Evolutionary conservation across 2,113 vertebrate species (phyloP), one percentile per base, ranked within the genome.

Genomic region (Rhizomys pruinosus): DNA sequence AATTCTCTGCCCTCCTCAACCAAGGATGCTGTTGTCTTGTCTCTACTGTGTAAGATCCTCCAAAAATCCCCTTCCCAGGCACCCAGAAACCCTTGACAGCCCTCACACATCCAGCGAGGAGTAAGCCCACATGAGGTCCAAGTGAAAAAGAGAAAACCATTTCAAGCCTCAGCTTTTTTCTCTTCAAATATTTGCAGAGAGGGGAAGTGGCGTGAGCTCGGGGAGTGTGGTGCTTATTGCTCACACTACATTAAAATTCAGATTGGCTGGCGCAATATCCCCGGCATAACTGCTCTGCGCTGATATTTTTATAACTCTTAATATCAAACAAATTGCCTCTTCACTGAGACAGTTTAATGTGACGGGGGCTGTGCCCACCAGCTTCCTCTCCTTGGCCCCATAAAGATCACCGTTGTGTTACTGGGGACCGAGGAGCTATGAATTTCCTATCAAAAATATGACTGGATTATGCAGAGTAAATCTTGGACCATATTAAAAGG

Each of bases 281-380:
- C 96, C 52, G 0, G 95, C 94, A 92, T 93, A 92, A 94, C 96
- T 0, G 44, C 89, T 91, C 96, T 94, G 89, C 74, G 81, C 93
- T 97, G 96, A 97, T 97, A 97, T 96, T 97, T 97, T 97, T 97
- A 97, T 97, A 97, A 97, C 96, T 97, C 96, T 96, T 97, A 97
- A 97, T 97, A 97, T 97, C 96, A 97, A 96, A 97, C 97, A 97
- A 97, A 97, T 97, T 97, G 94, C 96, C 95, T 97, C 96, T 97
- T 97, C 95, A 78, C 95, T n/a, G 93, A 97, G 96, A 96, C 96
- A 97, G 96, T 96, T 97, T 97, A 97, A 97, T 97, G 96, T 68
- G 94, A 95, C 4, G 84, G 93, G 96, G 97, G 94, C 96, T 8
- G 80, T 96, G 87, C 93, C 94, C 25, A 27, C 90, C 93, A 94